These are phyloP conservation scores for Pheosia tremula DNA, from an alignment of 2,888 invertebrate species.

Conservation along the genomic window DNA sequence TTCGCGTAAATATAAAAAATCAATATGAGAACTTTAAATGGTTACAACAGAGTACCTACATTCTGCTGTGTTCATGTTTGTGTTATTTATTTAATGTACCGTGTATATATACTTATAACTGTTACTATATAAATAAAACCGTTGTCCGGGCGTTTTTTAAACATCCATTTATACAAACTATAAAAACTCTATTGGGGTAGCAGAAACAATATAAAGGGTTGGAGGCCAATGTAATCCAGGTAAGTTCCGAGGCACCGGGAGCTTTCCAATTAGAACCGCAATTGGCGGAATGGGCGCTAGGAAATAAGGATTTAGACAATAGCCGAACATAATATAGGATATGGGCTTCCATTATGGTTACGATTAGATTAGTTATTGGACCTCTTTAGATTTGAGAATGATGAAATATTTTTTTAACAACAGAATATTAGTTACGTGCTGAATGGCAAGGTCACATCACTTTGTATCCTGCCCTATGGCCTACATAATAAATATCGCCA, in stretches of 20 bases:
- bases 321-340: slow-evolving; percentile 10
- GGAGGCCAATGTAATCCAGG: slow-evolving; percentile 4
- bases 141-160: too few relatives aligned
- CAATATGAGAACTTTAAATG: too few relatives aligned
- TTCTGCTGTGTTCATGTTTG: too few relatives aligned
- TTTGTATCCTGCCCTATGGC: too few relatives aligned
- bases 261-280: slow-evolving; percentile 17
- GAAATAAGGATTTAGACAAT: slow-evolving; percentile 32
- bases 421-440: too few relatives aligned
- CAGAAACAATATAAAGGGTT: not conserved
- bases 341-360: slow-evolving; percentile 17
- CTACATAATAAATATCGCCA: too few relatives aligned
- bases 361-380: slow-evolving; percentile 6
- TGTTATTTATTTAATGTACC: too few relatives aligned
- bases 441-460: too few relatives aligned
- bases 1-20: too few relatives aligned
- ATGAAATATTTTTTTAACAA: not conserved
- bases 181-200: not conserved
- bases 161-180: not conserved
- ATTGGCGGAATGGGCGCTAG: slow-evolving; percentile 18
- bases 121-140: too few relatives aligned
- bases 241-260: not conserved
- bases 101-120: too few relatives aligned
- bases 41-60: too few relatives aligned
- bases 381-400: not conserved